Evolutionary conservation across 2,888 invertebrate species (phyloP), one percentile per base, ranked within the genome.

Genomic region (Flexamia atlantica): DNA sequence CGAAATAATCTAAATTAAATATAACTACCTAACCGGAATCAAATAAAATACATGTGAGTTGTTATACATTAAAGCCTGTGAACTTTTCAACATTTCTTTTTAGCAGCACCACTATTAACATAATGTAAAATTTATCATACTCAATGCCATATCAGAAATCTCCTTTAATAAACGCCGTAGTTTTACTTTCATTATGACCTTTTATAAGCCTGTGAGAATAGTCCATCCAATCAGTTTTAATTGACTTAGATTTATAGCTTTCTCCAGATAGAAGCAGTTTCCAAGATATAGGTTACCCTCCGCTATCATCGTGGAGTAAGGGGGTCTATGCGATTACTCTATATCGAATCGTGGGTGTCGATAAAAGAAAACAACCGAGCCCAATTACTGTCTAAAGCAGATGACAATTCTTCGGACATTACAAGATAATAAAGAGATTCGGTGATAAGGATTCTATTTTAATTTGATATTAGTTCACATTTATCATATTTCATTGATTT

Each of bases 201-300:
- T 57, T 57, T 57, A 5, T 23, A 23, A 23, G 1, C 57, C 23
- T 1, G 23, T 23, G 20, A 57, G 23, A 50, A 50, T 57, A 1
- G 57, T 57, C 20, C 23, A 46, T 12, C 46, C 17, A 57, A 57
- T 57, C 23, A 57, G 14, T 23, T 57, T 53, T 57, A 57, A 57
- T 57, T 57, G 57, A 57, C 57, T 23, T 20, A 57, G 14, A 57
- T 57, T 57, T 57, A 57, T 57, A 25, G 57, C 57, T 57, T 57
- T 57, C 57, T 57, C 57, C 57, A 20, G 57, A 57, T 57, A 20
- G 57, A 3, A 46, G 23, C 57, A 57, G 57, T 57, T 57, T 57
- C 25, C 57, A 57, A 20, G 2, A 46, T 46, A 46, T 57, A 57
- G 57, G 57, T 23, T 9, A 46, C 12, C 12, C 20, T 23, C 57